Base-by-base conservation (phyloP, 2,113 vertebrate species). In the Aphelocoma coerulescens region DNA sequence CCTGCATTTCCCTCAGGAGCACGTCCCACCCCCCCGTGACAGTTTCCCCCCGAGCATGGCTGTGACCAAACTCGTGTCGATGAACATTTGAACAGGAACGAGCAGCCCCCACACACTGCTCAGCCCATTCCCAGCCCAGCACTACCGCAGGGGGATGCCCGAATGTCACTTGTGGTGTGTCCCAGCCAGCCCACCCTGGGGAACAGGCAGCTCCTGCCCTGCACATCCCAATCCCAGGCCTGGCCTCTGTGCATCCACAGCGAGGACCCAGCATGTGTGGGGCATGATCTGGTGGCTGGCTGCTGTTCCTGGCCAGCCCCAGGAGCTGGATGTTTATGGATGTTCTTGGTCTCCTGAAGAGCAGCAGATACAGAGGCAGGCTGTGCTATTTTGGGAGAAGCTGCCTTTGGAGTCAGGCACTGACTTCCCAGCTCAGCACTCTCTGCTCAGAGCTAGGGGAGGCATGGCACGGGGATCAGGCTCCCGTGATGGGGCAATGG, bases 31-130 rank as follows among this genome's bases (percentile, higher is more conserved):
- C 33, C 35, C 35, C 51, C 0, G 1, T 10, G 16, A 24, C 24
- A 54, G 4, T 16, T 41, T 0, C 0, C 37, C 35, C 48, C 0
- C 0, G 3, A 68, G 33, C 61, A 27, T 3, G 19, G 46, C 52
- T 69, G 49, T 24, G 71, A 79, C 27, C 44, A 28, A 48, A 52
- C 16, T 19, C 3, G 0, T 2, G 27, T 2, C 35, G 48, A 17
- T 28, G 62, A 67, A 32, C 10, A 2, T 19, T 71, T 5, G 4
- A 39, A 44, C 30, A 33, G 2, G 41, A 48, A 16, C 30, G 13
- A 2, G 4, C 33, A 77, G 52, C 54, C 26, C 51, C 62, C 17
- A 3, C 24, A 23, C 1, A 0, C 54, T 57, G 51, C 87, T 21
- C 23, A 22, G 57, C 69, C 16, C 71, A 5, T 10, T 3, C 48